Base-by-base conservation (phyloP, 2,888 invertebrate genomes). In the Hydroisotoma schaefferi region DNA sequence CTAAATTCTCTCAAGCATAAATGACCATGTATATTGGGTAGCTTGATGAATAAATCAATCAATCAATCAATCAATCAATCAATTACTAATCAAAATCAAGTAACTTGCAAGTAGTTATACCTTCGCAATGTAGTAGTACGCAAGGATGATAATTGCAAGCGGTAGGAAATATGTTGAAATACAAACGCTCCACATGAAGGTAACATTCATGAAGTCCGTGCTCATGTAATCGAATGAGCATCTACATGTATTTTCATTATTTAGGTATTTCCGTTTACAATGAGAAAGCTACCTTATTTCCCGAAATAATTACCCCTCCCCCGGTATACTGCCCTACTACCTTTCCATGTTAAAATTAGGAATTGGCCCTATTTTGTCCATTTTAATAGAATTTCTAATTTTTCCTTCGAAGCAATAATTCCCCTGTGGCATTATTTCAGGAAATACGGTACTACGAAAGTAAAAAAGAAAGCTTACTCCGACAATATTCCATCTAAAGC, bases 201-300 rank as follows among this genome's bases (percentile, higher is more conserved):
- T 87, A 70, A 85, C 82, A 78, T 87, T 87, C 69, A 85, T 73
- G 84, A 85, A 85, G 67, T 86, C 85, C 78, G 86, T 85, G 77
- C 78, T 83, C 72, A 92, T 80, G 76, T 90, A 92, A 77, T 91
- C 91, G 57, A 92, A 92, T 58, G 93, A 92, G 75, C 94, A 94
- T 2, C 67, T 68, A 25, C 12, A n/a, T 20, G 53, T 37, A 33
- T 10, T 8, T 33, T 15, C 18, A 10, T 8, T 10, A 33, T 33
- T 33, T 10, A 10, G 8, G 15, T 10, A 8, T 33, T 15, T 10
- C 15, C 15, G 15, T 33, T 33, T 33, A 8, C 15, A 10, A 8
- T 33, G 33, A 33, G 33, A 8, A 33, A 33, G n/a, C 15, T 33
- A 15, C 33, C 33, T 8, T 33, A 33, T 33, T 33, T 33, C 8